Evolutionary conservation across 2,888 invertebrate genomes (phyloP).

Genomic region (Cataglyphis rosenhaueri): DNA sequence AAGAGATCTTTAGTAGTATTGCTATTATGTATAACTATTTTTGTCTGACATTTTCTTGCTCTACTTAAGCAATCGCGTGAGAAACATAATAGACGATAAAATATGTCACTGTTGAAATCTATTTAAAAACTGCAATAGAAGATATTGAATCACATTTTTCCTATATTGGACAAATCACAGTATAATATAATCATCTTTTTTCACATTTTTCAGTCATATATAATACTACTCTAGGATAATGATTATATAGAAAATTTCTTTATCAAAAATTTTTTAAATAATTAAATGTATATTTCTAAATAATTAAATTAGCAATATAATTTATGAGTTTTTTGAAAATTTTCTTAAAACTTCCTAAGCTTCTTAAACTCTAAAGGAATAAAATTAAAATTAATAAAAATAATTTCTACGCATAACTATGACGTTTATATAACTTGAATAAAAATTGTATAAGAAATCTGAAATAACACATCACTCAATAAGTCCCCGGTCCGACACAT

Average conservation of each 20-base stretch:
- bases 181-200: neutral
- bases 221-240: neutral
- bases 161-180: neutral
- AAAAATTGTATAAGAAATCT: neutral
- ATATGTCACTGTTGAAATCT: slow-evolving; percentile 26
- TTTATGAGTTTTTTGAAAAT: neutral
- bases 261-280: too few relatives aligned
- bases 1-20: neutral
- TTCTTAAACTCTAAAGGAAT: neutral
- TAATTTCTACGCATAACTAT: neutral
- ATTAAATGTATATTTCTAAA: too few relatives aligned
- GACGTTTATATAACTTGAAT: neutral
- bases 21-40: slow-evolving; percentile 14
- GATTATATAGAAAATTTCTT: neutral
- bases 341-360: too few relatives aligned
- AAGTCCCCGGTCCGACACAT: too few relatives aligned
- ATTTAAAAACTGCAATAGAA: slow-evolving; percentile 4
- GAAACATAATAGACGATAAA: slow-evolving; percentile 11
- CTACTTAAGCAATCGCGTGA: slow-evolving; percentile 38
- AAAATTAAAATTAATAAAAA: neutral
- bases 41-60: slow-evolving; percentile 40
- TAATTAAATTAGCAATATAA: too few relatives aligned
- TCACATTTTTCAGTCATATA: neutral
- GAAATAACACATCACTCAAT: neutral
- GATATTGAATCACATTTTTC: neutral